A percentile compares a stretch with the other conserved stretches of the same genome.
Evolutionary conservation across 2,888 invertebrate genomes (phyloP).

Genomic region (Phragmatobia fuliginosa): DNA sequence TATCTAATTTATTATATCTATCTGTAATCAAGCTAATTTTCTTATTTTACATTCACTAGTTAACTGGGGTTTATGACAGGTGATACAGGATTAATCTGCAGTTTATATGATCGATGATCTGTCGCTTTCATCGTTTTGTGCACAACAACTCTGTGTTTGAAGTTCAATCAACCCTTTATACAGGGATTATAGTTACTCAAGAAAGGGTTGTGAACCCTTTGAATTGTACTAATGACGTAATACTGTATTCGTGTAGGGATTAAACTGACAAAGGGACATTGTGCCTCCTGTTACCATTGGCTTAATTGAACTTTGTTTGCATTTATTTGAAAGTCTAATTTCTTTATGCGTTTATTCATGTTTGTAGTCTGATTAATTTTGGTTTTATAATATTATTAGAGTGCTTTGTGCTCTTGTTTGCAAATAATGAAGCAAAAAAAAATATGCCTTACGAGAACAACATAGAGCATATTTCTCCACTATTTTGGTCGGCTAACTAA

Average conservation of each 20-base stretch:
- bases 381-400: neutral
- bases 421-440: neutral
- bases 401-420: neutral
- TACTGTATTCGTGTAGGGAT: conserved; percentile 68
- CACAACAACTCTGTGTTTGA: conserved; percentile 23
- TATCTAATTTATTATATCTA: too few species aligned
- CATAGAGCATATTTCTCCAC: neutral
- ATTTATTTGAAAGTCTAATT: conserved; percentile 55
- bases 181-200: conserved; percentile 26
- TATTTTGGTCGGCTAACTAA: neutral
- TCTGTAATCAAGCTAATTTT: too few species aligned
- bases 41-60: neutral
- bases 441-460: neutral
- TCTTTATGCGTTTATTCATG: conserved; percentile 19
- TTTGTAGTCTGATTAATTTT: conserved; percentile 1
- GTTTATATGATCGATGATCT: neutral
- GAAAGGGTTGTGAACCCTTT: conserved; percentile 66
- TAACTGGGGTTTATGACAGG: neutral
- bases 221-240: conserved; percentile 73
- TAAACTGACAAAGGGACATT: conserved; percentile 60
- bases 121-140: neutral
- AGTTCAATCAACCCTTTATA: conserved; percentile 52
- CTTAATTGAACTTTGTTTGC: conserved; percentile 55
- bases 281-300: conserved; percentile 40
- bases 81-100: neutral